phyloP scores from a whole-genome alignment of 2,888 invertebrate genomes.

The Ochropacha duplaris region DNA sequence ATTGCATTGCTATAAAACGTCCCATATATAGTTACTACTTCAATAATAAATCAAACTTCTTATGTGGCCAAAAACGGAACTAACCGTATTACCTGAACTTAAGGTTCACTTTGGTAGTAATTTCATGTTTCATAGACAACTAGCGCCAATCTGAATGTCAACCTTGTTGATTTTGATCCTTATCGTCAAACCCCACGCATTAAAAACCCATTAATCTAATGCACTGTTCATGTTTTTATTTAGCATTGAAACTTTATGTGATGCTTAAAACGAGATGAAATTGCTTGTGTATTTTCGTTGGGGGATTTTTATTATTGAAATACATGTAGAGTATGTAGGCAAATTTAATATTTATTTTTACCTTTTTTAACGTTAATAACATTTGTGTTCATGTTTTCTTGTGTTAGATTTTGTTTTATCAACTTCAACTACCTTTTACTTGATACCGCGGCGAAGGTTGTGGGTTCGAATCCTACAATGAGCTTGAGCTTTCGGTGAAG shows the following conservation, averaged over 20 bases:
- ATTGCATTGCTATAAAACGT: neutral
- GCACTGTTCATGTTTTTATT: slow-evolving; percentile 53
- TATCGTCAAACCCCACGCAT: slow-evolving; percentile 24
- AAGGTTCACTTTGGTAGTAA: neutral
- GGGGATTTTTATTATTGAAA: neutral
- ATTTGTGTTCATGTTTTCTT: too few species aligned
- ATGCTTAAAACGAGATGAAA: slow-evolving; percentile 24
- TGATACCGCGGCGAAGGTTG: too few species aligned
- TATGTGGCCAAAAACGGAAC: neutral
- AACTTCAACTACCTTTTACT: too few species aligned
- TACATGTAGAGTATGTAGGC: too few species aligned
- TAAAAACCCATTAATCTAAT: slow-evolving; percentile 65
- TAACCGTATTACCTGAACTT: neutral
- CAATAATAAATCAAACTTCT: too few species aligned
- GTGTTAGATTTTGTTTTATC: too few species aligned
- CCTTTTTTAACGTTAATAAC: too few species aligned
- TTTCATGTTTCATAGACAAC: neutral
- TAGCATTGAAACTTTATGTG: slow-evolving; percentile 38
- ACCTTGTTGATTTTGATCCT: neutral
- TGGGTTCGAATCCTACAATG: too few species aligned
- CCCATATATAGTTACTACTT: neutral
- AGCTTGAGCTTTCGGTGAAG: too few species aligned
- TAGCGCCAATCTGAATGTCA: neutral
- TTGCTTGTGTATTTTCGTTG: slow-evolving; percentile 18
- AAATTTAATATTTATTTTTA: too few species aligned